Conservation (phyloP, 2,888 invertebrate genomes). For the Thecocarcelia acutangulata region DNA sequence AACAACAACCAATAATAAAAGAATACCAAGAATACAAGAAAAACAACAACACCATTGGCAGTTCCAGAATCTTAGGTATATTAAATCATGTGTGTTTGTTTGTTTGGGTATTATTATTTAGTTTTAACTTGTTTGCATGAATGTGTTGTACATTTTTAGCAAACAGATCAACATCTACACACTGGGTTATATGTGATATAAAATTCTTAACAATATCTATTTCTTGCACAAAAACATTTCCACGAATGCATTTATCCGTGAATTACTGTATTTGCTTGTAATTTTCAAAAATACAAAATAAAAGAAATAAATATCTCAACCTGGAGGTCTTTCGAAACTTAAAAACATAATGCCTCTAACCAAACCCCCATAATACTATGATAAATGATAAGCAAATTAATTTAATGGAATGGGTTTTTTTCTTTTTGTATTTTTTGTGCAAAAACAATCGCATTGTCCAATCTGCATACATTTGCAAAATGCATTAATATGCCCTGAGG, state of each 20-base stretch:
- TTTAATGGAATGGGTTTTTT: conserved; percentile 31
- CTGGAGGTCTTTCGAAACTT: not conserved
- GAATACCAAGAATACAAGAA: too few relatives aligned
- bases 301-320: not conserved
- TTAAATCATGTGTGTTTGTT: too few relatives aligned
- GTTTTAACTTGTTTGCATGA: too few relatives aligned
- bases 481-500: conserved; percentile 49
- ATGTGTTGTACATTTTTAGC: too few relatives aligned
- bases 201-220: too few relatives aligned
- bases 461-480: conserved; percentile 25
- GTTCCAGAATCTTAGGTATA: too few relatives aligned
- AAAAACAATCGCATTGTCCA: conserved; percentile 29
- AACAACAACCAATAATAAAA: too few relatives aligned
- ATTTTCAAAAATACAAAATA: not conserved
- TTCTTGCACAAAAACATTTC: not conserved
- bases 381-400: conserved; percentile 61
- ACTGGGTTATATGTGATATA: too few relatives aligned
- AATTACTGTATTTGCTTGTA: not conserved
- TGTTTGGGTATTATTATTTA: too few relatives aligned
- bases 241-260: too few relatives aligned
- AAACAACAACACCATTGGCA: too few relatives aligned
- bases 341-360: not conserved
- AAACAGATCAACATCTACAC: too few relatives aligned
- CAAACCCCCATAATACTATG: conserved; percentile 6
- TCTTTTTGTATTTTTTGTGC: not conserved